Base-by-base conservation (phyloP, 92 coral and sea anemone species). In the Micromussa lordhowensis region DNA sequence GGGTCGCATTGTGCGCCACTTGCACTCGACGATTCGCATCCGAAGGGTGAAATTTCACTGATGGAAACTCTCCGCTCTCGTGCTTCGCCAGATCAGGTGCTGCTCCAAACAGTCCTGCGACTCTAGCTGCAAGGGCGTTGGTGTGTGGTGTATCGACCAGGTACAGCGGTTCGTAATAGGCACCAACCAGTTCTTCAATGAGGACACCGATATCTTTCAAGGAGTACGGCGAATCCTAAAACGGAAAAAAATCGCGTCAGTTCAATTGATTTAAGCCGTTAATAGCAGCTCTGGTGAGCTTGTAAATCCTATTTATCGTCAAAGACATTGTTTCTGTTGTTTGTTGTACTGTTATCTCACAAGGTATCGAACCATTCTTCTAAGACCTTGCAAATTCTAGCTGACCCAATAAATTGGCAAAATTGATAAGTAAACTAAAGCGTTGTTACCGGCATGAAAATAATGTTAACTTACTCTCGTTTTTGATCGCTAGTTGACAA, bases 161-260 rank as follows among this genome's bases (percentile, higher is more conserved):
- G 79, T 91, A 91, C 54, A 91, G 87, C 4, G 93, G 93, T 68
- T 91, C 93, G 59, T 86, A 91, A 81, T 91, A 83, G 10, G 93
- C 91, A 22, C 93, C 90, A 19, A 91, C 58, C 11, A 91, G 84
- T 72, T 91, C 93, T 26, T 91, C 82, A 54, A 91, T 86, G 49
- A 91, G 82, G n/a, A 75, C 78, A 54, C 93, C 87, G 48, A 91
- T 82, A 78, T 91, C 93, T 75, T 86, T 86, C 3, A 91, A 73
- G 24, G 93, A 91, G 44, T 86, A 91, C 6, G 93, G 90, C 31
- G 77, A 73, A 24, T 81, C 90, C 93, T 91, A 77, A 38, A 75
- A 75, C 18, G 51, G 24, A 5, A 18, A 55, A n/a, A 31, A 71
- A 29, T 18, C 34, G 21, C 6, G 74, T 36, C 17, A 15, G 40